These are phyloP conservation scores for Neopelma chrysocephalum DNA, from an alignment of 2,797 vertebrate species.

Conservation along the genomic window DNA sequence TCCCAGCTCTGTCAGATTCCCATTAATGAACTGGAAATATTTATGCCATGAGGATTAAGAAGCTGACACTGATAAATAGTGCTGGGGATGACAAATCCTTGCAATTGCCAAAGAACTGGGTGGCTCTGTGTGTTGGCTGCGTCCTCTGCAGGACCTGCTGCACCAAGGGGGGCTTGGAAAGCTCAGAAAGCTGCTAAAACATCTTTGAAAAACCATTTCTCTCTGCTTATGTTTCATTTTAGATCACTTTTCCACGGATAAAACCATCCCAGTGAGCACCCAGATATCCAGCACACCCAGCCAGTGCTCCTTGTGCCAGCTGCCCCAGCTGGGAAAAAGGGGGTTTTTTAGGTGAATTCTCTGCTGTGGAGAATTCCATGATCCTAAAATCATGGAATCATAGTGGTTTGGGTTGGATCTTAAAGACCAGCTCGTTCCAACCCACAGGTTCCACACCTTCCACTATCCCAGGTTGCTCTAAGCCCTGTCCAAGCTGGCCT, in stretches of 20 bases:
- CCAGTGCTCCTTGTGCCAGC: accelerated
- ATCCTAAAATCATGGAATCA: too few species aligned
- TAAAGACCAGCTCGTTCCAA: too few species aligned
- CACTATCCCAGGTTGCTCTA: not conserved
- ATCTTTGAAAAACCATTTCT: not conserved
- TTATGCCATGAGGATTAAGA: not conserved
- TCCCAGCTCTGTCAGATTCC: not conserved
- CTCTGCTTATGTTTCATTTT: not conserved
- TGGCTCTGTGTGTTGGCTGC: accelerated
- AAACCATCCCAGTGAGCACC: not conserved
- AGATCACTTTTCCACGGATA: not conserved
- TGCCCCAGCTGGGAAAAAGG: not conserved
- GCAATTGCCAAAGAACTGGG: not conserved
- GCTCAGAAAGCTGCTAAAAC: not conserved
- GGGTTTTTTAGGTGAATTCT: not conserved
- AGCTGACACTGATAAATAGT: not conserved
- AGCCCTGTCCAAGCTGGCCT: accelerated
- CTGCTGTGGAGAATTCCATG: not conserved
- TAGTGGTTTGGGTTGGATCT: not conserved
- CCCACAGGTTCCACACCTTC: not conserved
- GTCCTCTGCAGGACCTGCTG: not conserved
- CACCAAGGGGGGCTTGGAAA: not conserved
- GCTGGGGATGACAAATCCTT: not conserved
- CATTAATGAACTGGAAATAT: not conserved
- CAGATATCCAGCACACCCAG: not conserved